Percentiles rank a stretch among this genome's conserved stretches.
Evolutionary conservation across 2,113 vertebrate genomes (phyloP).

Genomic region (Corythoichthys haematopterus): DNA sequence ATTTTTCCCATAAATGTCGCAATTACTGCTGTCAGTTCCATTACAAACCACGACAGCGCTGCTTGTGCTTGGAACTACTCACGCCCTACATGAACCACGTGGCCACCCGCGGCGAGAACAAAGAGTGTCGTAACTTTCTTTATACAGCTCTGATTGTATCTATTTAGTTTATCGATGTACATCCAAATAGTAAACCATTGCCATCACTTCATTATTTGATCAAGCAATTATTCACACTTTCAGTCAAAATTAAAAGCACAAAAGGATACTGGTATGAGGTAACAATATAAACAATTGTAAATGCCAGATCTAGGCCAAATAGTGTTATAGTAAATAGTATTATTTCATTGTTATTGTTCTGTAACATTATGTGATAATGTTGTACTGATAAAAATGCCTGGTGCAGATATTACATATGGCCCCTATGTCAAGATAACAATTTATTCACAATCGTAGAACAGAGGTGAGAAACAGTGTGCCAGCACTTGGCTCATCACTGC

Average conservation of each 20-base stretch:
- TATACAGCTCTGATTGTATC: neutral
- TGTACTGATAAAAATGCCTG: slow-evolving; percentile 25
- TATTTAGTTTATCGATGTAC: neutral
- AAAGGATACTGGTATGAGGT: neutral
- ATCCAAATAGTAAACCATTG: neutral
- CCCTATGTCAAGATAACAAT: slow-evolving; percentile 58
- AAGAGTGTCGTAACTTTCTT: too few species aligned
- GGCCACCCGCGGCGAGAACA: too few species aligned
- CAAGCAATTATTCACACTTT: neutral
- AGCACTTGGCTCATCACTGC: slow-evolving; percentile 12
- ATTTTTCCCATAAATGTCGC: too few species aligned
- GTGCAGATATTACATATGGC: slow-evolving; percentile 57
- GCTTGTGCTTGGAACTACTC: too few species aligned
- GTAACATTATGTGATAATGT: slow-evolving; percentile 4
- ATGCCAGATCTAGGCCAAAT: neutral
- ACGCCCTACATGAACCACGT: too few species aligned
- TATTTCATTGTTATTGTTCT: neutral
- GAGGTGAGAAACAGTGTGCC: slow-evolving; percentile 23
- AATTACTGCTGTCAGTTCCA: too few species aligned
- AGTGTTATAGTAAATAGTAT: neutral
- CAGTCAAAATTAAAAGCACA: neutral
- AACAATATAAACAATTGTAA: neutral
- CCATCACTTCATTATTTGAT: neutral
- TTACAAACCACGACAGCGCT: too few species aligned
- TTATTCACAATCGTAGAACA: slow-evolving; percentile 46